Conservation (phyloP, 2,113 vertebrate species). For the Cottus gobio region DNA sequence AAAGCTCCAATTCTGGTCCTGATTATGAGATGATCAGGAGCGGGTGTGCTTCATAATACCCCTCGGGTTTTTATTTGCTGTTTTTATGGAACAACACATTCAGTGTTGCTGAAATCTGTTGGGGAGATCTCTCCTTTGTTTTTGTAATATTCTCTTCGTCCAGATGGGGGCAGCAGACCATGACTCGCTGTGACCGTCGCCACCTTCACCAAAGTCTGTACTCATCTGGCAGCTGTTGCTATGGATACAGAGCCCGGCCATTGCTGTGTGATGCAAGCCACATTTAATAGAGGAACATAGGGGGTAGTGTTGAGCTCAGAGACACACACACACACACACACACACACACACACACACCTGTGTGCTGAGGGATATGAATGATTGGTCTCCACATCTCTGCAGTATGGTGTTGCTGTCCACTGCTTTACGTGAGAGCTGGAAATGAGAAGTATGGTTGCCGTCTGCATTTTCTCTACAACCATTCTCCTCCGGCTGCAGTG, state of each 20-base stretch:
- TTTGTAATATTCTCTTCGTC: constrained; percentile 63
- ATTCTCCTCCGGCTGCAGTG: background rate
- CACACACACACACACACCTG: constrained; percentile 28
- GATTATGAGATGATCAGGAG: background rate
- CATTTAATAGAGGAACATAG: constrained; percentile 65
- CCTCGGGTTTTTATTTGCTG: background rate
- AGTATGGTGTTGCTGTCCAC: background rate
- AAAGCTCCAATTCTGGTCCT: constrained; percentile 3
- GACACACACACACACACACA: constrained; percentile 47
- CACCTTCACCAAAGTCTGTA: constrained; percentile 50
- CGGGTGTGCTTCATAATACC: background rate
- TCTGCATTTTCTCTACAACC: background rate
- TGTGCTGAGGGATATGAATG: constrained; percentile 15
- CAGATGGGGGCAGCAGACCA: constrained; percentile 87
- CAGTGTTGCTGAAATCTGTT: background rate
- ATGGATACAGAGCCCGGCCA: constrained; percentile 85
- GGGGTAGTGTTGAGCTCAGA: constrained; percentile 79
- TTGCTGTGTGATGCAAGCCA: constrained; percentile 64
- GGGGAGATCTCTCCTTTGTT: constrained; percentile 33
- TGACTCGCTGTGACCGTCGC: constrained; percentile 59
- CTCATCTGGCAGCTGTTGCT: constrained; percentile 87
- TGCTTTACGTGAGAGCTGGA: background rate
- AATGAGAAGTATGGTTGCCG: background rate
- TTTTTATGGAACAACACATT: background rate
- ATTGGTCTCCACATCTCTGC: constrained; percentile 13